Evolutionary conservation across 2,113 vertebrate genomes (phyloP), one percentile per base, ranked within the genome.

Genomic region (Phoxinus phoxinus): DNA sequence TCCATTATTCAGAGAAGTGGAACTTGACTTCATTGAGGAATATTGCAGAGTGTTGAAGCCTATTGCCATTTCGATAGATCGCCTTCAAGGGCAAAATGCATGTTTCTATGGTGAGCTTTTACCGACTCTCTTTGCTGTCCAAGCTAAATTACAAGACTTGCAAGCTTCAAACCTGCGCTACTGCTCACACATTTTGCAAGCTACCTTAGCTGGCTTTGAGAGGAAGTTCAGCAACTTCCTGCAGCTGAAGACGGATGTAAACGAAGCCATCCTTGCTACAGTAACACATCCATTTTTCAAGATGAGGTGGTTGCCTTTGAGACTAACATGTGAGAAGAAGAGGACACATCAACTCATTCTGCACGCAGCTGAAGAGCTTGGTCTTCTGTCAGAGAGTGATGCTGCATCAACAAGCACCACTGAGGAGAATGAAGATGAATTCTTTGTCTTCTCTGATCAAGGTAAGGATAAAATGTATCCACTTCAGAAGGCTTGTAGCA

Each of bases 251-350:
- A 85, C 53, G 10, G 84, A 85, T 48, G 58, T 77, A n/a, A 85
- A 78, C 27, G n/a, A 85, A 77, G 73, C 74, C 37, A 67, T 85
- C 59, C 44, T 85, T 56, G 74, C 48, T 51, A 51, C 48, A 51
- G 75, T 44, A 46, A 85, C 72, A n/a, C 72, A 84, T 23, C 72
- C 72, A 83, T 84, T 84, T 63, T 84, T 84, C 32, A 84, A 84
- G 71, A 84, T 76, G 71, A 41, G 83, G 11, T 48, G 73, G 83
- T 48, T 76, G 53, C 83, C 71, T 27, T 30, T 30, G 5, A 25
- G 44, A 63, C 21, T 85, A 32, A 13, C 59, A 48, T 44, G 41
- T 44, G 73, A 65, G 25, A 77, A 53, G 59, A 67, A 67, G 84
- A 19, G 58, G 30, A 78, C 79, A 30, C 84, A 85, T 53, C 74